phyloP scores from a whole-genome alignment of 2,113 vertebrate species.

The Pardalotus punctatus region DNA sequence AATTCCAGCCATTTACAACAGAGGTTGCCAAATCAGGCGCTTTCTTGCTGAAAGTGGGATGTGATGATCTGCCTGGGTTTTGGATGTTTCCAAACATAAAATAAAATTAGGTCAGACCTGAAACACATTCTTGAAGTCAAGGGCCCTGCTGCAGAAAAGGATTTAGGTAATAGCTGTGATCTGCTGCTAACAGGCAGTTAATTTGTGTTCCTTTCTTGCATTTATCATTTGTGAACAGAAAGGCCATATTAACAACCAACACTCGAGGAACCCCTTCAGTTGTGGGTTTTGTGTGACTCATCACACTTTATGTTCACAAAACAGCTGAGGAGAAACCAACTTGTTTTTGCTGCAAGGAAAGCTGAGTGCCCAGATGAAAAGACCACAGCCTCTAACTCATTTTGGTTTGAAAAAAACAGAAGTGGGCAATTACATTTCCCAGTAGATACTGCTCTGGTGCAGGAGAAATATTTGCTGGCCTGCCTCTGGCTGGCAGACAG shows the following conservation, averaged over 20 bases:
- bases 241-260: neutral
- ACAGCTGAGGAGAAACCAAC: neutral
- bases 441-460: neutral
- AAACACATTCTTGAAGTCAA: neutral
- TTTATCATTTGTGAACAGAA: neutral
- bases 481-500: neutral
- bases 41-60: neutral
- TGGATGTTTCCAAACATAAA: neutral
- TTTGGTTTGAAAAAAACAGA: conserved; percentile 27
- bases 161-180: neutral
- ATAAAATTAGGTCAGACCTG: neutral
- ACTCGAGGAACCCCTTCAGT: neutral
- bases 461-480: neutral
- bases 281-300: conserved; percentile 17
- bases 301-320: neutral
- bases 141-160: neutral
- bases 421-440: neutral
- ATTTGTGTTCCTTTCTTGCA: neutral
- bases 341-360: neutral
- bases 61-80: neutral
- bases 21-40: neutral
- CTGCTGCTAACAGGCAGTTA: neutral
- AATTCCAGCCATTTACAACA: neutral
- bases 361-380: neutral
- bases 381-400: neutral